Evolutionary conservation across 1,140 invertebrate genomes (phyloP), one percentile per base, ranked within the genome.

Genomic region (Euwallacea fornicatus): DNA sequence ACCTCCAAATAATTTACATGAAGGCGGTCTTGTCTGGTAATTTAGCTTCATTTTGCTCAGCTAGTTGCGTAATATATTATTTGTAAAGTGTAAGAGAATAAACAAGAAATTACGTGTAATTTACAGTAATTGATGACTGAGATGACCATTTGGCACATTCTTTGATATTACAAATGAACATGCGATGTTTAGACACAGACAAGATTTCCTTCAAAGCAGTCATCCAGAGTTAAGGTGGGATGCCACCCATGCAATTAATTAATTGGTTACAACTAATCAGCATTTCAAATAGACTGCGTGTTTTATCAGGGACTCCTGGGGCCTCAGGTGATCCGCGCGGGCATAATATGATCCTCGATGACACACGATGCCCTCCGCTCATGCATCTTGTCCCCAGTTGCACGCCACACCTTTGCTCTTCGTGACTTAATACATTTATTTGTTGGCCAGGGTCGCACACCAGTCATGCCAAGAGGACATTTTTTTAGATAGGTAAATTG

Each of bases 391-490:
- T 61, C 15, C 61, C 69, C 61, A 64, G 50, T 65, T 64, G 69
- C 61, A 15, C 61, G 69, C 69, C 69, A 64, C 69, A 70, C 69
- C 69, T 70, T 64, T 15, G 43, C 60, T 43, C 60, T 70, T 64
- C 69, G 69, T 70, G 69, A 70, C 69, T 70, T 70, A 70, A 70
- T 70, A 21, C 69, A 70, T 70, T 65, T 70, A 58, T 70, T 70
- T 64, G 46, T 11, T 9, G 53, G 58, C 50, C 21, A 33, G 21
- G 21, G 21, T 33, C 21, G 21, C 21, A 33, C 21, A 42, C 42
- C 58, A 47, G 66, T 63, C 67, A 69, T 63, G 67, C 41, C 58
- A 68, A 53, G 56, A 21, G 58, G 58, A 42, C 58, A 66, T 13
- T 59, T 68, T 60, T 59, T 61, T 58, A 68, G 66, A 68, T 68